Conservation (phyloP, 53 echinoderm and acorn worm species). For the Temnopleurus reevesii region DNA sequence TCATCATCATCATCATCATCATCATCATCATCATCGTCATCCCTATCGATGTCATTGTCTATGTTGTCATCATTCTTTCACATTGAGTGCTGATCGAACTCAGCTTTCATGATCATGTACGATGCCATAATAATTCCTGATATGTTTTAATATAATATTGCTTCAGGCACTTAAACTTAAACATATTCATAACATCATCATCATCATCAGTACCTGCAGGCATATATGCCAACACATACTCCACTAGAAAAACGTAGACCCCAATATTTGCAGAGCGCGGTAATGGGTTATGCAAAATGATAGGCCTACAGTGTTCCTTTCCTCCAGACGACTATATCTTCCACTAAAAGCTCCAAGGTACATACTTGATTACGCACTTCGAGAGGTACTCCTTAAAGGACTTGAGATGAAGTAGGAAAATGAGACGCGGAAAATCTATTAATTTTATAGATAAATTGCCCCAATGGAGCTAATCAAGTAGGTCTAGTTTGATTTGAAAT, state of each 20-base stretch:
- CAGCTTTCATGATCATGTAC: too few relatives aligned
- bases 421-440: too few relatives aligned
- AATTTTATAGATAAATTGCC: too few relatives aligned
- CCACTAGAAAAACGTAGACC: not conserved
- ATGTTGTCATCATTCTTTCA: not conserved
- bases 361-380: not conserved
- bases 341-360: not conserved
- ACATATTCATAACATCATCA: not conserved
- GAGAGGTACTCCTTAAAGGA: not conserved
- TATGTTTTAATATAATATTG: too few relatives aligned
- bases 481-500: too few relatives aligned
- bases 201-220: too few relatives aligned
- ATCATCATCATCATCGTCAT: not conserved
- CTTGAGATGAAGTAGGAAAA: not conserved
- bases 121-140: too few relatives aligned
- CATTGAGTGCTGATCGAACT: not conserved
- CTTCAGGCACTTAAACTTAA: too few relatives aligned
- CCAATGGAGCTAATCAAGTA: too few relatives aligned
- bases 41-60: not conserved
- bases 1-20: not conserved
- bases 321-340: not conserved
- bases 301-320: constrained; percentile 9
- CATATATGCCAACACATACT: not conserved
- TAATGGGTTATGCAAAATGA: constrained; percentile 18
- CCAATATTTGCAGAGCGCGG: not conserved